These are phyloP conservation scores for Stenodera caucasica DNA, from an alignment of 2,888 invertebrate genomes.

Conservation along the genomic window DNA sequence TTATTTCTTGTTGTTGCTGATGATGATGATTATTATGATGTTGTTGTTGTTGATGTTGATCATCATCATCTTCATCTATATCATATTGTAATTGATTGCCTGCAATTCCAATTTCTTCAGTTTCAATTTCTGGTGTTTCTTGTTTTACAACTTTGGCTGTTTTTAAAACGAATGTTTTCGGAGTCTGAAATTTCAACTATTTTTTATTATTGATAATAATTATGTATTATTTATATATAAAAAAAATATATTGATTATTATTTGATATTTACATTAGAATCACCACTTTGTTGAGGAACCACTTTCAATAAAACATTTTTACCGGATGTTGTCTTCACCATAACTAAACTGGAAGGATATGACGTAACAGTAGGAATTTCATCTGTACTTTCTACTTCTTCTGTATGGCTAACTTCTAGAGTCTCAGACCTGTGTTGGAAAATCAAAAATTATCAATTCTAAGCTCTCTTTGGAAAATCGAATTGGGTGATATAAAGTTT, in stretches of 20 bases:
- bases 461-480: too few relatives aligned
- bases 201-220: too few relatives aligned
- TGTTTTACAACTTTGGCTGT: slow-evolving; percentile 40
- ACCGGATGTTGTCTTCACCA: slow-evolving; percentile 54
- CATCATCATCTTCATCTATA: slow-evolving; percentile 19
- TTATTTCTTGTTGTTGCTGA: slow-evolving; percentile 29
- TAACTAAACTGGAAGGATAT: slow-evolving; percentile 51
- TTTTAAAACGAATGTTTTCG: slow-evolving; percentile 45
- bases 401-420: slow-evolving; percentile 35
- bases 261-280: slow-evolving; percentile 16
- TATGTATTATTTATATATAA: too few relatives aligned
- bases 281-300: slow-evolving; percentile 42
- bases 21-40: slow-evolving; percentile 13
- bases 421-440: slow-evolving; percentile 27
- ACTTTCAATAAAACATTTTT: slow-evolving; percentile 54
- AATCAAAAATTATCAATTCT: not conserved
- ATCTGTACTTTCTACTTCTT: slow-evolving; percentile 35
- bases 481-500: too few relatives aligned
- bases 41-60: not conserved
- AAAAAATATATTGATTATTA: too few relatives aligned
- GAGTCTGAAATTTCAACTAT: slow-evolving; percentile 28
- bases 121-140: slow-evolving; percentile 30
- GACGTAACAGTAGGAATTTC: slow-evolving; percentile 31
- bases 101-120: slow-evolving; percentile 31
- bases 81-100: slow-evolving; percentile 28